These are phyloP conservation scores for Cyrtonyx montezumae DNA, from an alignment of 2,113 vertebrate species.

Conservation along the genomic window DNA sequence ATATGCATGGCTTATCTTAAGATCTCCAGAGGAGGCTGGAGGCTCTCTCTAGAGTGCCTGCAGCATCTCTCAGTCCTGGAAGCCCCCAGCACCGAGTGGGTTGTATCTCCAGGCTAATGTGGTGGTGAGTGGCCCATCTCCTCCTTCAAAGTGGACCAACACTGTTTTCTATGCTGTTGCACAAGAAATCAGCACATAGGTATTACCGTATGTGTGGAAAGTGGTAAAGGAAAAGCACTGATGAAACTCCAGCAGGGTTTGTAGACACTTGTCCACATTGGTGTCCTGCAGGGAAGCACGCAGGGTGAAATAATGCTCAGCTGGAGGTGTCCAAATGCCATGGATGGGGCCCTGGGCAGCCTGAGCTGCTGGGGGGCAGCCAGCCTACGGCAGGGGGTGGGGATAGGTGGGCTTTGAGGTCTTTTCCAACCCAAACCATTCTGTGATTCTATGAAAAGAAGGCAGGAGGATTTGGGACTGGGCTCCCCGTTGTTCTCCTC, in stretches of 20 bases:
- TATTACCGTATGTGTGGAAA: constrained; percentile 8
- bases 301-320: background rate
- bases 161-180: background rate
- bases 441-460: background rate
- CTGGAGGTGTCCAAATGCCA: background rate
- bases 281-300: background rate
- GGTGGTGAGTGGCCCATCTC: background rate
- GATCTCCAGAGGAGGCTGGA: constrained; percentile 16
- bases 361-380: too few species aligned
- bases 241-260: constrained; percentile 10
- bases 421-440: too few species aligned
- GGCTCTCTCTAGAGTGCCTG: background rate
- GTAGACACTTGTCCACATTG: constrained; percentile 31
- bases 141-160: background rate
- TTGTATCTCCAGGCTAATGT: background rate
- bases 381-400: too few species aligned
- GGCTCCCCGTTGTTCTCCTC: background rate
- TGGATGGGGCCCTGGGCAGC: too few species aligned
- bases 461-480: background rate
- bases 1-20: constrained; percentile 7
- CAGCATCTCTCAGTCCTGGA: background rate
- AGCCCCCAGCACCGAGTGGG: background rate
- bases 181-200: background rate
- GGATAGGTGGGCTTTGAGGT: too few species aligned
- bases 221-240: background rate